Conservation (phyloP, 2,888 invertebrate species). For the Coleophora deauratella region DNA sequence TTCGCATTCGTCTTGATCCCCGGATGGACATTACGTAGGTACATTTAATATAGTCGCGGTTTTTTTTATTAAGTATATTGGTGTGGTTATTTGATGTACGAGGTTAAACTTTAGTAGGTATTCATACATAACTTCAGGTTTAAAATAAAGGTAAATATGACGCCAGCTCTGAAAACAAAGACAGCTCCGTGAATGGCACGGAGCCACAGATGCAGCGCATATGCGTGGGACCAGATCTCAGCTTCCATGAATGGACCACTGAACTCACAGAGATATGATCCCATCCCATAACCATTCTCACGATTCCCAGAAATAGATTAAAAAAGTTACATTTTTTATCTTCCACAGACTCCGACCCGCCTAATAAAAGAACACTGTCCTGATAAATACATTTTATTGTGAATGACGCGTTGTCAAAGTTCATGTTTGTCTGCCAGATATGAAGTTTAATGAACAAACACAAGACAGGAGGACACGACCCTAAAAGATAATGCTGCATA, state of each 20-base stretch:
- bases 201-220: constrained; percentile 49
- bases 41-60: too few relatives aligned
- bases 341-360: background rate
- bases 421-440: constrained; percentile 6
- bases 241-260: constrained; percentile 55
- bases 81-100: too few relatives aligned
- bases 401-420: constrained; percentile 15
- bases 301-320: constrained; percentile 47
- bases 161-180: background rate
- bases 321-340: constrained; percentile 21
- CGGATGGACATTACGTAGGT: too few relatives aligned
- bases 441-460: too few relatives aligned
- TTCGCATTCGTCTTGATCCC: too few relatives aligned
- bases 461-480: too few relatives aligned
- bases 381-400: constrained; percentile 1
- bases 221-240: constrained; percentile 48
- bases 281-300: constrained; percentile 49
- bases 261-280: constrained; percentile 37
- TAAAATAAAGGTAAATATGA: background rate
- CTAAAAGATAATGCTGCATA: too few relatives aligned
- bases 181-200: constrained; percentile 12
- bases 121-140: too few relatives aligned
- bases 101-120: too few relatives aligned
- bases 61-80: too few relatives aligned
- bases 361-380: constrained; percentile 1